Conservation (phyloP, 2,797 vertebrate species). For the Protosalanx chinensis region DNA sequence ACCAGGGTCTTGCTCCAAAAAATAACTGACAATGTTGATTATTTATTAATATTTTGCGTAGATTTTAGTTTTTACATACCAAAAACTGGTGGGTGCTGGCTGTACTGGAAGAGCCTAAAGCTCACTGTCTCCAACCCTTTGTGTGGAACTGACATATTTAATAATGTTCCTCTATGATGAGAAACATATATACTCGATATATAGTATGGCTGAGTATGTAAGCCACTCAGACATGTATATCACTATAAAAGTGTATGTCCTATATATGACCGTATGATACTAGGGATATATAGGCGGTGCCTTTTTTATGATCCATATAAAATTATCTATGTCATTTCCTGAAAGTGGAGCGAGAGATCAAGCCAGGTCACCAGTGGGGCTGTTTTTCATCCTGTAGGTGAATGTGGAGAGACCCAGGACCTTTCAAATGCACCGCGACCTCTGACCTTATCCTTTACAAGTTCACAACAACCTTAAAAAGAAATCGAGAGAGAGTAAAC, state of each 20-base stretch:
- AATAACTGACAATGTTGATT: conserved; percentile 70
- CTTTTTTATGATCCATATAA: conserved; percentile 67
- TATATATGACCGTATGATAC: conserved; percentile 69
- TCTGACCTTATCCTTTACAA: conserved; percentile 46
- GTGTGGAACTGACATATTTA: conserved; percentile 78
- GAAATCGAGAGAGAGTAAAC: not conserved
- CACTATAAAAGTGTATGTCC: conserved; percentile 69
- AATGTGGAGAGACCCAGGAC: conserved; percentile 74
- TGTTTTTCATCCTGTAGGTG: conserved; percentile 58
- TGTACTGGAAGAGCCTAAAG: conserved; percentile 72
- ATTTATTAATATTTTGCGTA: conserved; percentile 75
- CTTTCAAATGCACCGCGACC: conserved; percentile 56
- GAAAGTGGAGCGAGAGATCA: conserved; percentile 67
- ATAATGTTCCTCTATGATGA: conserved; percentile 59
- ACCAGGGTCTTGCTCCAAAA: conserved; percentile 80
- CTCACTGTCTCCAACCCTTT: conserved; percentile 67
- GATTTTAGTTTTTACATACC: conserved; percentile 65
- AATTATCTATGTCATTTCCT: conserved; percentile 79
- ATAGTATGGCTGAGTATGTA: conserved; percentile 63
- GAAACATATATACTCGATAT: conserved; percentile 61
- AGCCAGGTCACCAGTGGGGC: conserved; percentile 64
- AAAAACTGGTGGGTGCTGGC: conserved; percentile 76
- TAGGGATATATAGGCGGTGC: conserved; percentile 77
- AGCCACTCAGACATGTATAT: conserved; percentile 61
- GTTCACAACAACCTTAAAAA: conserved; percentile 28